phyloP scores from a whole-genome alignment of 2,113 vertebrate genomes.

The Panthera leo region DNA sequence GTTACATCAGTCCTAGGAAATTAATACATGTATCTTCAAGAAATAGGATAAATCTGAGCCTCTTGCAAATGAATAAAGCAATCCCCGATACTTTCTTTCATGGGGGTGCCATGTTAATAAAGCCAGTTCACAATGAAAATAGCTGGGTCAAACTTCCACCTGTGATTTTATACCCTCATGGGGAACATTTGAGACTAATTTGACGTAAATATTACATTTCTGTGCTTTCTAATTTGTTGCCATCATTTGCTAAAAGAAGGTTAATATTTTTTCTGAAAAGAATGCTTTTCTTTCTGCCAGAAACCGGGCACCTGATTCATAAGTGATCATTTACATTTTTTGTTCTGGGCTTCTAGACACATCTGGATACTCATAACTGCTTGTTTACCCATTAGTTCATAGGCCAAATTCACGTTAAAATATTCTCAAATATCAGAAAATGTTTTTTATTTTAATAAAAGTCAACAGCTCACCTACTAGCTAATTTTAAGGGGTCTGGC shows the following conservation, averaged over 20 bases:
- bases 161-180: not conserved
- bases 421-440: conserved; percentile 24
- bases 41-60: not conserved
- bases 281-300: not conserved
- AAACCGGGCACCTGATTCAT: not conserved
- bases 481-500: conserved; percentile 14
- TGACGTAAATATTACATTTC: not conserved
- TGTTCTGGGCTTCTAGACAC: not conserved
- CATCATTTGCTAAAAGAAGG: not conserved
- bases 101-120: not conserved
- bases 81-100: not conserved
- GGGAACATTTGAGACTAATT: not conserved
- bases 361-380: not conserved
- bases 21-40: not conserved
- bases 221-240: not conserved
- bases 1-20: not conserved
- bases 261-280: not conserved
- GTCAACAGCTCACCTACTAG: conserved; percentile 33
- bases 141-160: not conserved
- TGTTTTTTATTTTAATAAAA: conserved; percentile 45
- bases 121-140: not conserved
- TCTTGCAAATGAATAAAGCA: not conserved
- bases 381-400: not conserved
- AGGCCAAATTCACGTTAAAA: conserved; percentile 1
- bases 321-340: not conserved